These are phyloP conservation scores for Labeo calbasu DNA, from an alignment of 2,797 vertebrate species.

Conservation along the genomic window DNA sequence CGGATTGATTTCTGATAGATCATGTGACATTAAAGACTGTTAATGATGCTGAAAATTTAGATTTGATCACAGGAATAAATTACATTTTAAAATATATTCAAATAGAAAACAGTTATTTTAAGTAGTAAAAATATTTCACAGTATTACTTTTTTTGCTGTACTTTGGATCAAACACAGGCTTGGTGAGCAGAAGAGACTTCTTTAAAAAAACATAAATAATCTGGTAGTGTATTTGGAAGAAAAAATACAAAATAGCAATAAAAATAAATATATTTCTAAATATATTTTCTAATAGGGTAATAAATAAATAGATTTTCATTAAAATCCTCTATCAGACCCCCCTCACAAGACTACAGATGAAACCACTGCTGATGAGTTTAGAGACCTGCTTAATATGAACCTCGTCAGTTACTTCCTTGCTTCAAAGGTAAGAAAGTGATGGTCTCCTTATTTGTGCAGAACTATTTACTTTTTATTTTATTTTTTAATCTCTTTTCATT, in stretches of 20 bases:
- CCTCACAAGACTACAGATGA: constrained; percentile 79
- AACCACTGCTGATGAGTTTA: constrained; percentile 80
- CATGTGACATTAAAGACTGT: no score
- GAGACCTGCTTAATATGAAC: constrained; percentile 82
- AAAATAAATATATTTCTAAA: background rate
- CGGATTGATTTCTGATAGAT: no score
- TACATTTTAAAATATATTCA: no score
- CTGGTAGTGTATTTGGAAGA: no score
- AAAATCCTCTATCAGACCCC: constrained; percentile 74
- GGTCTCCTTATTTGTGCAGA: background rate
- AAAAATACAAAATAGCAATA: background rate
- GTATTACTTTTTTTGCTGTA: no score
- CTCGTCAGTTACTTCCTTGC: constrained; percentile 79
- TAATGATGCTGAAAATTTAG: no score
- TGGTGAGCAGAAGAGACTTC: no score
- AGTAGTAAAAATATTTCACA: no score
- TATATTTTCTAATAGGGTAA: background rate
- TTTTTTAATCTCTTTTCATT: background rate
- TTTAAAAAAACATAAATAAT: no score
- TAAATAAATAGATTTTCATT: background rate
- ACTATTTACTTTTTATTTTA: background rate
- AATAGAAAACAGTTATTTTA: no score
- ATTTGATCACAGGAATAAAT: no score
- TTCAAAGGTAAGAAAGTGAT: constrained; percentile 77
- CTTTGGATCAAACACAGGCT: no score